Percentiles rank a stretch among this genome's conserved stretches.
Conservation (phyloP, 2,113 vertebrate genomes). For the Hippocampus guttulatus region DNA sequence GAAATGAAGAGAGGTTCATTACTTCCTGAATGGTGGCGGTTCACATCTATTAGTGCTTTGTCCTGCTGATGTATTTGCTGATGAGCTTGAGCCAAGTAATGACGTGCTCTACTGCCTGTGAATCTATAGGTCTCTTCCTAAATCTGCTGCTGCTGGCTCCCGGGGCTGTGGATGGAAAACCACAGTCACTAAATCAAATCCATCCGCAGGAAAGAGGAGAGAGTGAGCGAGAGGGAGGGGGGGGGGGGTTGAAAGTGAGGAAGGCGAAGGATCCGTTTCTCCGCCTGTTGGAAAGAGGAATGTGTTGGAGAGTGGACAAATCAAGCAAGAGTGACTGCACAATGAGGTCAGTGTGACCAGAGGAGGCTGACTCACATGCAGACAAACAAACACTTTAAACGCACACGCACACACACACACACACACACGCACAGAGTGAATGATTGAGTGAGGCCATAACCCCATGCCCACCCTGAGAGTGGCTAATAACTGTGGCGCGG, state of each 20-base stretch:
- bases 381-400: constrained; percentile 57
- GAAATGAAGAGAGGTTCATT: constrained; percentile 56
- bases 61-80: constrained; percentile 59
- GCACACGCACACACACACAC: constrained; percentile 9
- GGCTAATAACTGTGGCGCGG: constrained; percentile 68
- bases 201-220: constrained; percentile 45
- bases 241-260: constrained; percentile 9
- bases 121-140: constrained; percentile 56
- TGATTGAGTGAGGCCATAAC: constrained; percentile 58
- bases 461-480: constrained; percentile 66
- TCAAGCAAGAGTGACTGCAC: constrained; percentile 64
- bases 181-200: constrained; percentile 68
- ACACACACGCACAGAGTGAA: constrained; percentile 54
- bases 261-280: constrained; percentile 42
- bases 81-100: constrained; percentile 64
- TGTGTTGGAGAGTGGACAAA: constrained; percentile 63
- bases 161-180: constrained; percentile 58
- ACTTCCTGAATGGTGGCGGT: constrained; percentile 52
- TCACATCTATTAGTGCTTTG: constrained; percentile 53
- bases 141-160: constrained; percentile 52
- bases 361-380: constrained; percentile 48
- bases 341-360: constrained; percentile 68
- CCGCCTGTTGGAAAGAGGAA: constrained; percentile 53
- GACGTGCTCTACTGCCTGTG: constrained; percentile 57
- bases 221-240: constrained; percentile 23